phyloP scores from a whole-genome alignment of 2,888 invertebrate genomes.

The Agrotis clavis region DNA sequence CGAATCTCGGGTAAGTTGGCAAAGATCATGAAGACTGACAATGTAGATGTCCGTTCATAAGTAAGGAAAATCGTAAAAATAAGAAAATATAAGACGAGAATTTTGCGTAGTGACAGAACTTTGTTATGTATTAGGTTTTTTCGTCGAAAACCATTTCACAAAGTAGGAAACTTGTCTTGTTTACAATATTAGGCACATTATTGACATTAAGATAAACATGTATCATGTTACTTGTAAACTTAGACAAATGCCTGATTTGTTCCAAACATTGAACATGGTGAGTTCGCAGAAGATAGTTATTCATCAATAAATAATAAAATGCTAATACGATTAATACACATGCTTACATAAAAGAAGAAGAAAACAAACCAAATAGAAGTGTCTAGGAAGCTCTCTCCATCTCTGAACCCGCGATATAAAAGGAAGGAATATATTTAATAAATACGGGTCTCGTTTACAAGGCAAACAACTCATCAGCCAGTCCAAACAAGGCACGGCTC shows the following conservation, averaged over 20 bases:
- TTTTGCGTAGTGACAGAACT: conserved; percentile 27
- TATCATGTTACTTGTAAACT: too few relatives aligned
- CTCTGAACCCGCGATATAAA: conserved; percentile 53
- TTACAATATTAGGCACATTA: background rate
- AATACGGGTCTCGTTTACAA: conserved; percentile 84
- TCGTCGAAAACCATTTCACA: background rate
- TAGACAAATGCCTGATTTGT: too few relatives aligned
- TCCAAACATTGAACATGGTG: too few relatives aligned
- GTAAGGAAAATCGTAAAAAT: conserved; percentile 44
- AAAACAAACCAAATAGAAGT: conserved; percentile 18
- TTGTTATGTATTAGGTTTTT: conserved; percentile 20
- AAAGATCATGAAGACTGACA: conserved; percentile 30
- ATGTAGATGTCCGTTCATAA: conserved; percentile 36
- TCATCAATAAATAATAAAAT: too few relatives aligned
- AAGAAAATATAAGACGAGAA: conserved; percentile 26
- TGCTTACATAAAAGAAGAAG: background rate
- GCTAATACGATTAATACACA: too few relatives aligned
- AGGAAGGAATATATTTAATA: conserved; percentile 70
- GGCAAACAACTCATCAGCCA: conserved; percentile 85
- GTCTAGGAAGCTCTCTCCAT: conserved; percentile 36
- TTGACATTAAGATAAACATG: too few relatives aligned
- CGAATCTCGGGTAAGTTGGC: conserved; percentile 35
- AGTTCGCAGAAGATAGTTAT: too few relatives aligned
- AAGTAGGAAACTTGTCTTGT: background rate
- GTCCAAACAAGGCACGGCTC: conserved; percentile 77